Conservation (phyloP, 2,113 vertebrate genomes). For the Chaetops frenatus region DNA sequence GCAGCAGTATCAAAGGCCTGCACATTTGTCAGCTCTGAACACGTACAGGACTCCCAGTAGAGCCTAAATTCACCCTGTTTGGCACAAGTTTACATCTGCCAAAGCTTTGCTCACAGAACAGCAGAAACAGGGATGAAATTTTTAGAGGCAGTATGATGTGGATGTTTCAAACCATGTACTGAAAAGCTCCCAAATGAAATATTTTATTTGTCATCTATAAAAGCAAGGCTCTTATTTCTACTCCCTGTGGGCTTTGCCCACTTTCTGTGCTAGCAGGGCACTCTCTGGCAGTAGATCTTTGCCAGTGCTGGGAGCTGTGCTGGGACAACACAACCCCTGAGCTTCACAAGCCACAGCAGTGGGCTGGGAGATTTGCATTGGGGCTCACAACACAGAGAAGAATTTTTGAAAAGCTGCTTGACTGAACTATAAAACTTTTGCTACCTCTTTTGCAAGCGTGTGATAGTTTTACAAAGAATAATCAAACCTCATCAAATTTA, state of each 20-base stretch:
- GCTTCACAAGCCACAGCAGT: rapidly evolving
- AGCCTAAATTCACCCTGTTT: not conserved
- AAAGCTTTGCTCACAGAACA: not conserved
- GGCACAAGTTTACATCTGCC: not conserved
- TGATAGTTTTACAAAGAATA: not conserved
- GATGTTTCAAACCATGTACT: not conserved
- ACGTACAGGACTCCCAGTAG: rapidly evolving
- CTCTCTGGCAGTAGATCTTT: not conserved
- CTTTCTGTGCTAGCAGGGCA: not conserved
- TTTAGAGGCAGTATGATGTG: not conserved
- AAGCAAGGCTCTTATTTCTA: not conserved
- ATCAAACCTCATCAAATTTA: not conserved
- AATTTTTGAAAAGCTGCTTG: not conserved
- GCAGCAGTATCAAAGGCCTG: not conserved
- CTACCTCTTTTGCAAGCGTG: not conserved
- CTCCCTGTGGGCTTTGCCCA: not conserved
- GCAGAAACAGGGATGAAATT: not conserved
- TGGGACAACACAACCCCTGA: not conserved
- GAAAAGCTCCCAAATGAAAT: not conserved
- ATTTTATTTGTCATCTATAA: not conserved
- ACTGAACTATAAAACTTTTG: not conserved
- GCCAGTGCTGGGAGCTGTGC: not conserved
- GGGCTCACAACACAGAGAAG: not conserved
- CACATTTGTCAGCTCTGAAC: not conserved
- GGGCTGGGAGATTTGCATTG: not conserved